Percentiles rank a stretch among this genome's conserved stretches.
phyloP scores from a whole-genome alignment of 2,888 invertebrate genomes.

The Hyposoter dolosus region DNA sequence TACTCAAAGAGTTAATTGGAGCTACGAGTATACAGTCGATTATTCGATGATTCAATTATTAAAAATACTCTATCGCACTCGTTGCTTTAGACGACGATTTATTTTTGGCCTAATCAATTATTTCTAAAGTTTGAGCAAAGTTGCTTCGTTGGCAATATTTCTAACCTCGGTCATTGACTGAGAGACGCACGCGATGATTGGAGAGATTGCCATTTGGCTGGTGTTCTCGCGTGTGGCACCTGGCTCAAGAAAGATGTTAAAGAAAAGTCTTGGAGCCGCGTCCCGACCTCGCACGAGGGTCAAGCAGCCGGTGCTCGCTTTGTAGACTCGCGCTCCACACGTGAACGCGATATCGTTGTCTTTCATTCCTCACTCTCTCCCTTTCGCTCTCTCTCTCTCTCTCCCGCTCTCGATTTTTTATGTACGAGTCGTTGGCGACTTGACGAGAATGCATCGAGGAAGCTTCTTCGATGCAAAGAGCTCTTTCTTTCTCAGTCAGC shows the following conservation, averaged over 20 bases:
- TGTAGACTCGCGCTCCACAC: conserved; percentile 12
- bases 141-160: neutral
- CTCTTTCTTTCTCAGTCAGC: conserved; percentile 30
- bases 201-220: conserved; percentile 41
- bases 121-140: neutral
- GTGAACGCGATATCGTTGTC: conserved; percentile 39
- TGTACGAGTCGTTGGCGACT: conserved; percentile 54
- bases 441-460: conserved; percentile 53
- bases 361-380: conserved; percentile 13
- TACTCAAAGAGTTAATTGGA: neutral
- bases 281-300: conserved; percentile 55
- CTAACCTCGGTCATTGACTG: conserved; percentile 43
- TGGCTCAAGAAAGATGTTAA: conserved; percentile 37
- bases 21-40: neutral
- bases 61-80: neutral
- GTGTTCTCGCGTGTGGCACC: conserved; percentile 51
- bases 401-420: neutral
- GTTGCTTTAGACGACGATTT: neutral
- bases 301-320: conserved; percentile 42
- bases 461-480: conserved; percentile 29
- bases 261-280: conserved; percentile 37
- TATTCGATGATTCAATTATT: neutral
- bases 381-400: conserved; percentile 1
- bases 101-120: neutral
- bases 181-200: conserved; percentile 24